Percentiles rank a stretch among this genome's conserved stretches.
Conservation (phyloP, 2,797 vertebrate species). For the Tiaroga cobitis region DNA sequence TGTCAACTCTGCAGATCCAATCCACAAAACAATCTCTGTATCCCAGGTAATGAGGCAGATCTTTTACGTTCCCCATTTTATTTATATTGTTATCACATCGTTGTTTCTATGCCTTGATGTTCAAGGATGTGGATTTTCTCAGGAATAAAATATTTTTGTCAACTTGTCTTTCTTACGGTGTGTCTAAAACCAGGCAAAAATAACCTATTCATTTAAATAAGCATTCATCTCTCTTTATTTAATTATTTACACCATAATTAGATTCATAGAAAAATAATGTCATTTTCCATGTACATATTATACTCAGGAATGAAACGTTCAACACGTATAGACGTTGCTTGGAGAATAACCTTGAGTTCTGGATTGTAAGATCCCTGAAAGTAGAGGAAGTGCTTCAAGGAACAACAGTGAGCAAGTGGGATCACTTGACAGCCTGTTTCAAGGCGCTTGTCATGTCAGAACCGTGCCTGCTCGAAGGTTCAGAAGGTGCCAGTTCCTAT, state of each 20-base stretch:
- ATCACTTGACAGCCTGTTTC: conserved; percentile 11
- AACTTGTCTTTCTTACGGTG: no score
- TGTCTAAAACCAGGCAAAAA: conserved; percentile 26
- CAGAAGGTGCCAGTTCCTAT: not conserved
- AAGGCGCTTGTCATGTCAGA: conserved; percentile 3
- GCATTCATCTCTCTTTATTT: conserved; percentile 79
- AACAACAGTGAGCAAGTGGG: not conserved
- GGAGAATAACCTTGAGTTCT: conserved; percentile 50
- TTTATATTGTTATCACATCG: conserved; percentile 7
- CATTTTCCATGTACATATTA: conserved; percentile 71
- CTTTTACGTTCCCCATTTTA: not conserved
- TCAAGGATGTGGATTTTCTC: conserved; percentile 53
- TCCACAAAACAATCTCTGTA: not conserved
- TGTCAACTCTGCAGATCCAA: not conserved
- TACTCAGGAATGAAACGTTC: conserved; percentile 63
- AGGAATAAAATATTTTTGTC: conserved; percentile 54
- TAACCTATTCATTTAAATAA: conserved; percentile 61
- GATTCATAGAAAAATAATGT: conserved; percentile 81
- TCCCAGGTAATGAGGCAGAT: not conserved
- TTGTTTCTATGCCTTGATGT: conserved; percentile 24
- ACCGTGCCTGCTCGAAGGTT: not conserved
- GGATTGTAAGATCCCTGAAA: conserved; percentile 50
- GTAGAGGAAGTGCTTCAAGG: conserved; percentile 58
- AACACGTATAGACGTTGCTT: conserved; percentile 46
- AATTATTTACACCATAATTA: conserved; percentile 70